These are phyloP conservation scores for Gymnocheta viridis DNA, from an alignment of 2,888 invertebrate genomes.

Conservation along the genomic window DNA sequence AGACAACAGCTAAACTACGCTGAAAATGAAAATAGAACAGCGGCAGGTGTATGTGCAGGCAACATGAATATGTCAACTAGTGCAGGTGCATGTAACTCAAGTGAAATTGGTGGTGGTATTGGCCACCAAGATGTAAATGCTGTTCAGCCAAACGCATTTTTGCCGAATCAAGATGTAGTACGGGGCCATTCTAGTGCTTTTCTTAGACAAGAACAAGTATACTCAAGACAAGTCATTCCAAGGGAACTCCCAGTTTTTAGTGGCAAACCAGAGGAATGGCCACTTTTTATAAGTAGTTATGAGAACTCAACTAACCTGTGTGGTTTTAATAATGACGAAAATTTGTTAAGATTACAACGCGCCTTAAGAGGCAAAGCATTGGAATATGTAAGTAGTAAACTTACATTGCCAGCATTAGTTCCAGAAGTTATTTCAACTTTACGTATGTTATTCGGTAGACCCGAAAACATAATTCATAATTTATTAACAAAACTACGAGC, in stretches of 20 bases:
- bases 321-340: constrained; percentile 57
- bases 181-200: neutral
- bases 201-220: neutral
- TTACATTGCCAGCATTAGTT: constrained; percentile 52
- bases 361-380: constrained; percentile 51
- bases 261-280: constrained; percentile 62
- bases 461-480: constrained; percentile 54
- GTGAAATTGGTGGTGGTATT: too few species aligned
- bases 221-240: constrained; percentile 15
- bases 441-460: constrained; percentile 58
- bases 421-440: constrained; percentile 62
- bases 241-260: constrained; percentile 57
- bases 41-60: too few species aligned
- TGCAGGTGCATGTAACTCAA: too few species aligned
- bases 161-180: neutral
- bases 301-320: constrained; percentile 43
- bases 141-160: neutral
- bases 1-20: too few species aligned
- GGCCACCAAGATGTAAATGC: neutral
- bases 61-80: too few species aligned
- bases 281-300: constrained; percentile 56
- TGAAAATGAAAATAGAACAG: too few species aligned
- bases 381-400: constrained; percentile 55
- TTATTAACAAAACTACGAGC: constrained; percentile 43
- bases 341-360: constrained; percentile 53